These are phyloP conservation scores for Argyrosomus regius DNA, from an alignment of 2,797 vertebrate genomes.

Conservation along the genomic window DNA sequence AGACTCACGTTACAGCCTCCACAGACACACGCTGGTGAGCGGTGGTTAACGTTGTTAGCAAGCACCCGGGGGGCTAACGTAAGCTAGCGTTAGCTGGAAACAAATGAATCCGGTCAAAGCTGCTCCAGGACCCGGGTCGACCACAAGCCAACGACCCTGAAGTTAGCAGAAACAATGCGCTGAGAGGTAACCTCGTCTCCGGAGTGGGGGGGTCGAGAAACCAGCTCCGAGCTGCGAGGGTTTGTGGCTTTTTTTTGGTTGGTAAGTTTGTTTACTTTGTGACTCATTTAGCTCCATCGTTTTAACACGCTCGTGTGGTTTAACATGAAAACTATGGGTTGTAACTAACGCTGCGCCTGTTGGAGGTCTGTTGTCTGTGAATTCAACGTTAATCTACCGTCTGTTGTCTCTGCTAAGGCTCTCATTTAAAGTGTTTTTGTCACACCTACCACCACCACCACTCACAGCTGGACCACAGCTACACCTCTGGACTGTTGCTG, in stretches of 20 bases:
- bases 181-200: slow-evolving; percentile 10
- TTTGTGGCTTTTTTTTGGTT: not conserved
- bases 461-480: not conserved
- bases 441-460: not conserved
- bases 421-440: too few relatives aligned
- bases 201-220: not conserved
- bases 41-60: slow-evolving; percentile 44
- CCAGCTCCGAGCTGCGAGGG: not conserved
- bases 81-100: slow-evolving; percentile 50
- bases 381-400: not conserved
- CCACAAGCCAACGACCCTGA: not conserved
- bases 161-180: not conserved
- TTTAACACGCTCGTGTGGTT: not conserved
- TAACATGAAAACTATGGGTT: not conserved
- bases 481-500: slow-evolving; percentile 1
- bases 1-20: slow-evolving; percentile 6
- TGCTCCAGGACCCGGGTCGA: slow-evolving; percentile 15
- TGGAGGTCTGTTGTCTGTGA: not conserved
- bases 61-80: slow-evolving; percentile 23
- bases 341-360: not conserved
- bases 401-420: not conserved
- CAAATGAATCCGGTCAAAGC: slow-evolving; percentile 37
- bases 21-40: slow-evolving; percentile 20
- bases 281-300: not conserved
- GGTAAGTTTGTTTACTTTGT: slow-evolving; percentile 72